Evolutionary conservation across 1,140 invertebrate genomes (phyloP).

Genomic region (Drosophila paulistorum): DNA sequence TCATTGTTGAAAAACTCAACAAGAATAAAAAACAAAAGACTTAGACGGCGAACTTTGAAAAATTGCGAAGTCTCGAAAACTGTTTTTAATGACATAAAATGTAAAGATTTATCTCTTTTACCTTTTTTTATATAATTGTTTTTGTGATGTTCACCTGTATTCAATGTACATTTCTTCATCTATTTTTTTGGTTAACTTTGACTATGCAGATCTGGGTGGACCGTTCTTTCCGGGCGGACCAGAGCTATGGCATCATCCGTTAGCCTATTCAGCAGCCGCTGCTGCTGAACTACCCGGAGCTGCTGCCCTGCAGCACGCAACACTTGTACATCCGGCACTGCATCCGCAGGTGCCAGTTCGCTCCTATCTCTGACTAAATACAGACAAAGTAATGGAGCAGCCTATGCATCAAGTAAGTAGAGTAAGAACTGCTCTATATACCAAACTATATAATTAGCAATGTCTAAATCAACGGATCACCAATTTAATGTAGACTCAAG

Average conservation of each 20-base stretch:
- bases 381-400: slow-evolving; percentile 88
- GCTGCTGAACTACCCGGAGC: slow-evolving; percentile 92
- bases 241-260: slow-evolving; percentile 96
- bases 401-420: slow-evolving; percentile 83
- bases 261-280: slow-evolving; percentile 91
- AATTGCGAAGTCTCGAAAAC: slow-evolving; percentile 3
- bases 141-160: neutral
- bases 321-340: slow-evolving; percentile 96
- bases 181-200: slow-evolving; percentile 43
- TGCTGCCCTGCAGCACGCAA: slow-evolving; percentile 91
- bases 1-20: neutral
- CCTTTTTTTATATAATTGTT: slow-evolving; percentile 57
- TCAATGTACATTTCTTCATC: slow-evolving; percentile 11
- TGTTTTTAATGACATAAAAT: neutral
- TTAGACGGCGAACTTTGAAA: slow-evolving; percentile 65
- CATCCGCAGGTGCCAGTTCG: slow-evolving; percentile 98
- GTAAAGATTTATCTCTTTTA: slow-evolving; percentile 16
- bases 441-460: neutral
- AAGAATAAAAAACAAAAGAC: slow-evolving; percentile 54
- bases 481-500: slow-evolving; percentile 84
- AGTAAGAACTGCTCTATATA: neutral
- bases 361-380: slow-evolving; percentile 98
- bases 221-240: slow-evolving; percentile 96
- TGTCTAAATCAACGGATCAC: neutral
- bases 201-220: slow-evolving; percentile 91